These are phyloP conservation scores for Stigmatopora argus DNA, from an alignment of 2,113 vertebrate genomes.

Conservation along the genomic window DNA sequence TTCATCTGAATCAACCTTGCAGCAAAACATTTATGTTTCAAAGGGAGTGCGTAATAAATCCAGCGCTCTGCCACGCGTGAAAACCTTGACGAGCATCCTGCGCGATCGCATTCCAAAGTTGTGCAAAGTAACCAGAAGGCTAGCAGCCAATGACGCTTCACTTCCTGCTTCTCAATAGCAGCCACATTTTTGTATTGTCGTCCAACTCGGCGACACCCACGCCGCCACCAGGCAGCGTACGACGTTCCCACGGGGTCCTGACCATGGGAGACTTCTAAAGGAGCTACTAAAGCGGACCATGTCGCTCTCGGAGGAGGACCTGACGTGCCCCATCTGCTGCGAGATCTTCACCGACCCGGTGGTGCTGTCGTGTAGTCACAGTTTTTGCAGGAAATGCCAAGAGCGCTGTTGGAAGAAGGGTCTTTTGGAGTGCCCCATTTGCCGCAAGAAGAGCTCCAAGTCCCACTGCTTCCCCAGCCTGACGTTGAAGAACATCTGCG, in stretches of 20 bases:
- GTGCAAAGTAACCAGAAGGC: conserved; percentile 18
- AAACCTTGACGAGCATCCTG: conserved; percentile 19
- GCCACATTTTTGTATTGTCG: conserved; percentile 21
- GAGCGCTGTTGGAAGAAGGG: conserved; percentile 53
- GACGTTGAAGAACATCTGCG: conserved; percentile 70
- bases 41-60: not conserved
- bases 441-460: conserved; percentile 56
- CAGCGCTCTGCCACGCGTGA: not conserved
- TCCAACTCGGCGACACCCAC: conserved; percentile 32
- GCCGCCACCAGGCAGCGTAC: not conserved
- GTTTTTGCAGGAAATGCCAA: conserved; percentile 61
- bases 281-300: conserved; percentile 29
- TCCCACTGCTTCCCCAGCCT: conserved; percentile 56
- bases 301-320: conserved; percentile 65
- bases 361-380: conserved; percentile 66
- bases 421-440: conserved; percentile 57
- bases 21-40: not conserved
- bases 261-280: not conserved
- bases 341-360: conserved; percentile 60
- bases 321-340: conserved; percentile 66
- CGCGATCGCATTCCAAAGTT: conserved; percentile 47
- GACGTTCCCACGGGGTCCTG: not conserved
- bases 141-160: conserved; percentile 42
- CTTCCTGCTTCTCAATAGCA: conserved; percentile 59
- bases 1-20: not conserved